phyloP scores from a whole-genome alignment of 2,888 invertebrate species.

The Selenia dentaria region DNA sequence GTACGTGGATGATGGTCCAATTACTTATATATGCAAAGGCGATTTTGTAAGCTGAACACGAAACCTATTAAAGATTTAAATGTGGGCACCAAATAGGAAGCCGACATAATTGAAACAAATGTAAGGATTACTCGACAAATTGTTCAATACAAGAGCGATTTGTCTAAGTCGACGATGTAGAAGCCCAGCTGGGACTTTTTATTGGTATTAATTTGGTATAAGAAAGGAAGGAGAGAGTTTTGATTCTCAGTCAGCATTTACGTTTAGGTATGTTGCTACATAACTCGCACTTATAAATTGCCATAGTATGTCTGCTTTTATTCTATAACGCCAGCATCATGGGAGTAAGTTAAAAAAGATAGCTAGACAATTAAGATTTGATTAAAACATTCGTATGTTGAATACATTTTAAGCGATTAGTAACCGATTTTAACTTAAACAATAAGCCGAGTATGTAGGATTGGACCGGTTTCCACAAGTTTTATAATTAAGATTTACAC shows the following conservation, averaged over 20 bases:
- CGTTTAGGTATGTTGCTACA: no score
- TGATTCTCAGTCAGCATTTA: not conserved
- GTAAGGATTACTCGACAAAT: slow-evolving; percentile 81
- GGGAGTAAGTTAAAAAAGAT: no score
- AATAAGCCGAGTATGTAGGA: no score
- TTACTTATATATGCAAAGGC: slow-evolving; percentile 47
- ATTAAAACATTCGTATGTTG: no score
- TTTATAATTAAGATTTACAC: no score
- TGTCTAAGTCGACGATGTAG: slow-evolving; percentile 74
- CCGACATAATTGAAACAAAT: slow-evolving; percentile 82
- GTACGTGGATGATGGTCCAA: slow-evolving; percentile 52
- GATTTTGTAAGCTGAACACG: slow-evolving; percentile 67
- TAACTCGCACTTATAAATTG: no score
- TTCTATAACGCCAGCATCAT: no score
- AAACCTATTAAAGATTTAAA: slow-evolving; percentile 58
- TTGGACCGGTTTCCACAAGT: no score
- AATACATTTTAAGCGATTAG: no score
- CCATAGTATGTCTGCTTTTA: no score
- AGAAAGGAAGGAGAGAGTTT: slow-evolving; percentile 16
- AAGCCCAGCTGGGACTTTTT: slow-evolving; percentile 62
- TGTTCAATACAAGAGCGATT: slow-evolving; percentile 82
- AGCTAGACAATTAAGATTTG: no score
- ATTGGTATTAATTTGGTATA: slow-evolving; percentile 56
- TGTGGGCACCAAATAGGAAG: slow-evolving; percentile 69
- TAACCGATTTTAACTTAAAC: no score